Conservation (phyloP, 2,888 invertebrate genomes). For the Drosophila neonasuta region DNA sequence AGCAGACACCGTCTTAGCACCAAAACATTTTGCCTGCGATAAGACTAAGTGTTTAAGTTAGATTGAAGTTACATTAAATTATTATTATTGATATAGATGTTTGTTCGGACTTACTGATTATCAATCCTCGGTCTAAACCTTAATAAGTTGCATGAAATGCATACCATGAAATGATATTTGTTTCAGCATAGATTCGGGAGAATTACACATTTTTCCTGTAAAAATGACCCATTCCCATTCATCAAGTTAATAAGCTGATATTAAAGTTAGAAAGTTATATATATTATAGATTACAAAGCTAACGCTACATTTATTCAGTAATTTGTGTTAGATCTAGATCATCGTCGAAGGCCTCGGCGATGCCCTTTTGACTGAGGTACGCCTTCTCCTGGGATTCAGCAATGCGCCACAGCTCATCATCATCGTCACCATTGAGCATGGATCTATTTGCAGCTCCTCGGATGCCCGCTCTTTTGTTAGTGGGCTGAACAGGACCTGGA, state of each 20-base stretch:
- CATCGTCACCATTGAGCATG: conserved; percentile 77
- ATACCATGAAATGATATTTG: too few relatives aligned
- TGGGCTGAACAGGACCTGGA: conserved; percentile 44
- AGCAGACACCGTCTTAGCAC: conserved; percentile 8
- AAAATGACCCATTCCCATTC: too few relatives aligned
- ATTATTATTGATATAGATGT: background rate
- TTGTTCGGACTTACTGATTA: background rate
- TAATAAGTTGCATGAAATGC: too few relatives aligned
- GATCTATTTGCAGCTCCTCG: conserved; percentile 61
- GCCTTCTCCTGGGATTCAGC: conserved; percentile 79
- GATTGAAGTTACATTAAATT: background rate
- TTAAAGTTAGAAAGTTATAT: background rate
- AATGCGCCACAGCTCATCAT: conserved; percentile 81
- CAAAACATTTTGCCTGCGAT: conserved; percentile 14
- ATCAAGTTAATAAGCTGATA: too few relatives aligned
- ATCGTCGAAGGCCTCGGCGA: conserved; percentile 77
- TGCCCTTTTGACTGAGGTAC: conserved; percentile 70
- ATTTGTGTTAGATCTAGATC: conserved; percentile 80
- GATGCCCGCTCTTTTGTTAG: conserved; percentile 50
- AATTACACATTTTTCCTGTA: too few relatives aligned
- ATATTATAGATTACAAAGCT: background rate
- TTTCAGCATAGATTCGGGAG: too few relatives aligned
- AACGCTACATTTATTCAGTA: conserved; percentile 44
- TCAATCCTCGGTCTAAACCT: too few relatives aligned
- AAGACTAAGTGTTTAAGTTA: conserved; percentile 15